Evolutionary conservation across 1,140 invertebrate genomes (phyloP).

Genomic region (Drosophila orosa): DNA sequence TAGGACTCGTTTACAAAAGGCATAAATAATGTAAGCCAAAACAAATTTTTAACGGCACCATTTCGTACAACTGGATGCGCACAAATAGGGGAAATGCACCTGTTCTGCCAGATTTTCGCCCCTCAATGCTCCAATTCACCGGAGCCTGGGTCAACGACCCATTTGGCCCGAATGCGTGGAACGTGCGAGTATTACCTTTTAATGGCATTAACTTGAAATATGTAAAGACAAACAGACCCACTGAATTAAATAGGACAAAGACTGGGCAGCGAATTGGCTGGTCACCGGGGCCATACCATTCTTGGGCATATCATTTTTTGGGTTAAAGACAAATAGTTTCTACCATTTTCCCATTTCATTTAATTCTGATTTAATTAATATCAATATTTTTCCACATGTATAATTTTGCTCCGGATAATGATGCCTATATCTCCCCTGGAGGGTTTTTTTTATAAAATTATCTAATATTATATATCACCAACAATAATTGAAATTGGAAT

Average conservation of each 20-base stretch:
- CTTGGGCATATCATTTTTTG: not conserved
- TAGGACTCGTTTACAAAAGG: slow-evolving; percentile 44
- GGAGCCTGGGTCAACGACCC: slow-evolving; percentile 19
- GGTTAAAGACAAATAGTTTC: not conserved
- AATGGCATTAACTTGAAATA: slow-evolving; percentile 72
- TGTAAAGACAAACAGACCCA: slow-evolving; percentile 42
- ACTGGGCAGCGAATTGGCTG: slow-evolving; percentile 9
- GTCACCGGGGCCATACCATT: not conserved
- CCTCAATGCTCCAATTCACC: slow-evolving; percentile 11
- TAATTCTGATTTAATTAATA: too few species aligned
- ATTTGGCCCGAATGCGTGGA: slow-evolving; percentile 20
- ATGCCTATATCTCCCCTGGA: too few species aligned
- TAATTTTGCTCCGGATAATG: too few species aligned
- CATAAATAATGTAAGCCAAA: slow-evolving; percentile 67
- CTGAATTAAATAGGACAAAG: slow-evolving; percentile 43
- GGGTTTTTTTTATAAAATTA: too few species aligned
- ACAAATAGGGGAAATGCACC: slow-evolving; percentile 43
- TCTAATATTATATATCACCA: too few species aligned
- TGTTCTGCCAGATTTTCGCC: slow-evolving; percentile 24
- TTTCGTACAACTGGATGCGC: slow-evolving; percentile 56
- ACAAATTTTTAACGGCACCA: slow-evolving; percentile 59
- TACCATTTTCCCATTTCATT: not conserved
- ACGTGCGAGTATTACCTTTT: slow-evolving; percentile 68
- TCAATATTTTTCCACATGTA: too few species aligned
- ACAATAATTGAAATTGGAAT: too few species aligned